Percentiles rank a stretch among this genome's conserved stretches.
Evolutionary conservation across 2,888 invertebrate genomes (phyloP).

Genomic region (Athalia circularis): DNA sequence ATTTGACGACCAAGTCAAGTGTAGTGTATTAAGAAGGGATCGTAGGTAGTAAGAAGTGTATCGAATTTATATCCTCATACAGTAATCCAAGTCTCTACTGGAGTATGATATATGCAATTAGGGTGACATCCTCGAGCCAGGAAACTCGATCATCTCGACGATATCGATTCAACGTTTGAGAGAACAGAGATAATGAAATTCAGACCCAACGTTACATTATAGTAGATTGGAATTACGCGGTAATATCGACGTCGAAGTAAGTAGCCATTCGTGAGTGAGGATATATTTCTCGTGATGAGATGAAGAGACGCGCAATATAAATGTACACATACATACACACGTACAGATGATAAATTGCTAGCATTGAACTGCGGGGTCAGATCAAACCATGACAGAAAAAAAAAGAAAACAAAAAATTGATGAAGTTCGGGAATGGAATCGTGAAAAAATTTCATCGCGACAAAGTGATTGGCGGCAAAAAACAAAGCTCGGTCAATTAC

Average conservation of each 20-base stretch:
- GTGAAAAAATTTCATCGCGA: too few species aligned
- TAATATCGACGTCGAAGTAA: constrained; percentile 14
- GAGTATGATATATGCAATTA: constrained; percentile 14
- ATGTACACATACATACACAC: too few species aligned
- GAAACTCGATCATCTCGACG: constrained; percentile 10
- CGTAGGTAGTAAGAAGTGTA: not conserved
- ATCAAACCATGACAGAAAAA: too few species aligned
- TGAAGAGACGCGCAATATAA: too few species aligned
- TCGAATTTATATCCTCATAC: not conserved
- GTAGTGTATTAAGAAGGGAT: not conserved
- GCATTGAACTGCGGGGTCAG: too few species aligned
- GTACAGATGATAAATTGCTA: too few species aligned
- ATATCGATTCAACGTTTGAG: constrained; percentile 7
- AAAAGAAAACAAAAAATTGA: too few species aligned
- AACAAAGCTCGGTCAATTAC: too few species aligned
- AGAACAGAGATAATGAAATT: constrained; percentile 16
- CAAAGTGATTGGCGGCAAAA: too few species aligned
- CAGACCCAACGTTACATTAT: constrained; percentile 3
- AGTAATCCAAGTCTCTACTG: not conserved
- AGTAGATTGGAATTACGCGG: constrained; percentile 10
- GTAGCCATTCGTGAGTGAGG: not conserved
- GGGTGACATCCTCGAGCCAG: constrained; percentile 13
- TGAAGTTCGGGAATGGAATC: too few species aligned
- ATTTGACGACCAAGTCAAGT: not conserved
- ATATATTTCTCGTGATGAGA: too few species aligned